Evolutionary conservation across 2,113 vertebrate genomes (phyloP), one percentile per base, ranked within the genome.

Genomic region (Sylvietta virens): DNA sequence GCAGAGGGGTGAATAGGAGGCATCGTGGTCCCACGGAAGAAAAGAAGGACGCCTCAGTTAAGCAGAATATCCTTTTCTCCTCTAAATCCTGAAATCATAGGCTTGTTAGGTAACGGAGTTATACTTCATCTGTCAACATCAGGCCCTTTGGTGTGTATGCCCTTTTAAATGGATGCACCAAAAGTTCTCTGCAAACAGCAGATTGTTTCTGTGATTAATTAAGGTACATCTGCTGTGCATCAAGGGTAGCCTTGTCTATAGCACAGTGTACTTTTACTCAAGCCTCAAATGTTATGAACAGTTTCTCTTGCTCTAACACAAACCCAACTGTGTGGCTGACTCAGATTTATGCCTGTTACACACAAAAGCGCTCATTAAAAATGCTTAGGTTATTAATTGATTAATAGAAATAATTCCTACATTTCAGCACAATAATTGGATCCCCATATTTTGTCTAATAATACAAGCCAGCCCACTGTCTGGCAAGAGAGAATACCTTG

Each of bases 211-310:
- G 64, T 70, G 42, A 81, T 86, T 95, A 90, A 77, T 93, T 83
- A 83, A 81, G 67, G 47, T 73, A 74, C 72, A 88, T 94, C 80
- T 93, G 86, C 94, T 74, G 82, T 62, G 51, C 76, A 92, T 94
- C 94, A 90, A 92, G 60, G 47, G 47, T 47, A 74, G 56, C 64
- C 58, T 66, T 90, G 79, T 83, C 58, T 82, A 14, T 44, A 65
- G 35, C 33, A 27, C 5, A 11, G 42, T 30, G 42, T 42, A 8
- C 70, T 79, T 94, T 65, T 76, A 76, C 37, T 60, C 23, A 61
- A 84, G 33, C 84, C 77, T 91, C 61, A 70, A 40, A 76, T 57
- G 24, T 51, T 87, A 31, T 22, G 35, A 45, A 66, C 9, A 9
- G 56, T 81, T 88, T 73, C 67, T 93, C 16, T 86, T 74, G 85